Evolutionary conservation across 2,113 vertebrate species (phyloP).

Genomic region (Sander vitreus): DNA sequence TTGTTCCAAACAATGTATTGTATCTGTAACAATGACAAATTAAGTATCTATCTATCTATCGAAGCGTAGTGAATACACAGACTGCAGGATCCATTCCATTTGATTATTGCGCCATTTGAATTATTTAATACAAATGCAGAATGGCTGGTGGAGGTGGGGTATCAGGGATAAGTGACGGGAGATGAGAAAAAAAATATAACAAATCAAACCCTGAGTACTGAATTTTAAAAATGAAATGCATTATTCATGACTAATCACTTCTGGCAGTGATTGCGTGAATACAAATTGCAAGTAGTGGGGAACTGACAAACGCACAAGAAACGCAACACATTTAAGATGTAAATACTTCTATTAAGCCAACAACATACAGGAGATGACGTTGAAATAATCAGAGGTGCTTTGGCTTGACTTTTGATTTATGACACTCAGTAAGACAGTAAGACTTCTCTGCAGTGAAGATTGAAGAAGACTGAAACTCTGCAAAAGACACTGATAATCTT

Average conservation of each 20-base stretch:
- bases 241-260: conserved; percentile 80
- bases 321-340: conserved; percentile 60
- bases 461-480: conserved; percentile 13
- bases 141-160: conserved; percentile 46
- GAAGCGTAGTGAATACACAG: conserved; percentile 49
- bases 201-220: conserved; percentile 72
- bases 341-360: conserved; percentile 56
- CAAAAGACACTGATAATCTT: neutral
- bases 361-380: conserved; percentile 25
- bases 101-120: conserved; percentile 69
- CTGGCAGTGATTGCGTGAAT: conserved; percentile 72
- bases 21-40: no score
- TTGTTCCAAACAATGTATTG: no score
- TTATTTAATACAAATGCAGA: conserved; percentile 69
- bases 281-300: conserved; percentile 62
- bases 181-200: conserved; percentile 65
- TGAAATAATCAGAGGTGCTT: conserved; percentile 34
- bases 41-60: no score
- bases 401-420: conserved; percentile 52
- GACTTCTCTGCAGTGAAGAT: conserved; percentile 24
- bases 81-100: conserved; percentile 64
- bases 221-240: conserved; percentile 73
- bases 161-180: conserved; percentile 44
- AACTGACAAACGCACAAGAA: conserved; percentile 60
- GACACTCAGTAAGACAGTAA: conserved; percentile 26